A percentile compares a stretch with the other conserved stretches of the same genome.
Evolutionary conservation across 2,797 vertebrate genomes (phyloP).

Genomic region (Galago senegalensis): DNA sequence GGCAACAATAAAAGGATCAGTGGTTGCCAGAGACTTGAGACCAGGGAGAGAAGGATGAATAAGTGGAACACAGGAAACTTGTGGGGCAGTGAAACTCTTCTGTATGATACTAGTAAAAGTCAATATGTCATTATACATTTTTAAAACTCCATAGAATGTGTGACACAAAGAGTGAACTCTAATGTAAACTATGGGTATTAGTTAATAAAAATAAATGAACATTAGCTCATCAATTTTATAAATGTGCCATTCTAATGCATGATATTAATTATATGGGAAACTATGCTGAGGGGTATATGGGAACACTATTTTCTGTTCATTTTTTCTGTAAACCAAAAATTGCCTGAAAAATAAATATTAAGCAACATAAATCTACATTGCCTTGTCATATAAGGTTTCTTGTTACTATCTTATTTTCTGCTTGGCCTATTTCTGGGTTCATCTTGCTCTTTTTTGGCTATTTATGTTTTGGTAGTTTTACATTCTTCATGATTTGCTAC

Average conservation of each 20-base stretch:
- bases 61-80: not conserved
- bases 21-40: not conserved
- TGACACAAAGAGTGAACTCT: not conserved
- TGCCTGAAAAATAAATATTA: not conserved
- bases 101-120: not conserved
- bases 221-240: not conserved
- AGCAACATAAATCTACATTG: not conserved
- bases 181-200: not conserved
- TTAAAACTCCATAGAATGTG: not conserved
- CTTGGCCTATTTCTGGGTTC: not conserved
- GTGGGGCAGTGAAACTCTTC: not conserved
- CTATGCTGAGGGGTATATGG: not conserved
- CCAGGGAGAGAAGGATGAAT: not conserved
- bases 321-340: not conserved
- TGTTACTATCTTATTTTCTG: not conserved
- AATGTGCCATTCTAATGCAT: not conserved
- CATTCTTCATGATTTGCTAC: not conserved
- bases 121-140: not conserved
- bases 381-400: not conserved
- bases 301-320: not conserved
- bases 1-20: not conserved
- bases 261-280: not conserved
- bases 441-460: not conserved
- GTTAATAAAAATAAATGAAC: not conserved
- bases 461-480: not conserved